A percentile compares a stretch with the other conserved stretches of the same genome.
phyloP scores from a whole-genome alignment of 2,888 invertebrate species.

The Craniophora ligustri region DNA sequence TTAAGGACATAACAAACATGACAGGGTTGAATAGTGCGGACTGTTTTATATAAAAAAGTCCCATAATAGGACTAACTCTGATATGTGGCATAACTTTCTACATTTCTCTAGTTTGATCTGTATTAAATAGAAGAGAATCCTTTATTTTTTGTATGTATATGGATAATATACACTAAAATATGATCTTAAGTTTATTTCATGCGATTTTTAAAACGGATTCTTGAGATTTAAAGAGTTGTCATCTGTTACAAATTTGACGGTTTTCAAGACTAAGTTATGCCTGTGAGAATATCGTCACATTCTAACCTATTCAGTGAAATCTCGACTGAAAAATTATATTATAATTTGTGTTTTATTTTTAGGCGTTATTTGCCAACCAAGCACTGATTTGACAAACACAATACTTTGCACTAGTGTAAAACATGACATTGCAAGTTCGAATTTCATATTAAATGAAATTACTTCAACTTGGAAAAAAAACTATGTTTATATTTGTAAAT shows the following conservation, averaged over 20 bases:
- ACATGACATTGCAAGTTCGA: constrained; percentile 52
- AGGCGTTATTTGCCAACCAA: constrained; percentile 54
- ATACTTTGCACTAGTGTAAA: constrained; percentile 55
- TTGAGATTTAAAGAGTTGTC: constrained; percentile 6
- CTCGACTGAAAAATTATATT: constrained; percentile 54
- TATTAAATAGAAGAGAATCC: constrained; percentile 12
- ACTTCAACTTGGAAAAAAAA: constrained; percentile 37
- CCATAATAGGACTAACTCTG: not conserved
- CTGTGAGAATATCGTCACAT: constrained; percentile 16
- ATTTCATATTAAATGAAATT: constrained; percentile 47
- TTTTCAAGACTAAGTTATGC: constrained; percentile 35
- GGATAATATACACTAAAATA: constrained; percentile 9
- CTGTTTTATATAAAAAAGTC: not conserved
- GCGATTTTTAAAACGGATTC: constrained; percentile 6
- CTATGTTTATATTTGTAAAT: constrained; percentile 55
- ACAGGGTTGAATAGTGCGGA: not conserved
- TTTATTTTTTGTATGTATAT: constrained; percentile 23
- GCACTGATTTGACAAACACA: constrained; percentile 57
- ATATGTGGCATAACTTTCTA: constrained; percentile 37
- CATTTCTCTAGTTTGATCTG: constrained; percentile 31
- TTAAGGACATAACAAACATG: constrained; percentile 38
- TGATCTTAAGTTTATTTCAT: constrained; percentile 5
- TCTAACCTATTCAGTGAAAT: constrained; percentile 35
- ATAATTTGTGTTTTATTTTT: constrained; percentile 45
- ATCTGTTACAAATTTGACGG: constrained; percentile 1